These are phyloP conservation scores for Lissonota sp. DNA, from an alignment of 2,888 invertebrate genomes.

Conservation along the genomic window DNA sequence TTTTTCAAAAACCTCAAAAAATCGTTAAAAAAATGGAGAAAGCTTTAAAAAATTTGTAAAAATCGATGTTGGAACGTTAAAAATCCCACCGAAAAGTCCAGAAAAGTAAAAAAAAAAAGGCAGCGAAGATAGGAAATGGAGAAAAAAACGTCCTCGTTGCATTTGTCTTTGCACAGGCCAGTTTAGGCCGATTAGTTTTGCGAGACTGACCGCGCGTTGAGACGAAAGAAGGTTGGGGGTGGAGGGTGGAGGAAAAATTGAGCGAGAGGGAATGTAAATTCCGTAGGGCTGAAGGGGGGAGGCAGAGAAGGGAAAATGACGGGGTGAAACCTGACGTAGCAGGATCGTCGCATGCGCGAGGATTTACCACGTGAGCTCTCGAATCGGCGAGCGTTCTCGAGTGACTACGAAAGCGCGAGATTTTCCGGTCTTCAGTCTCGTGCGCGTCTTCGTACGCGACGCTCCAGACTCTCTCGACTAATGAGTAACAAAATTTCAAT, in stretches of 20 bases:
- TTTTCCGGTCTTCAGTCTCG: slow-evolving; percentile 80
- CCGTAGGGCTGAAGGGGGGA: slow-evolving; percentile 28
- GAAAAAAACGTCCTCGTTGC: background rate
- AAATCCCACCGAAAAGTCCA: too few species aligned
- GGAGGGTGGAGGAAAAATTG: slow-evolving; percentile 3
- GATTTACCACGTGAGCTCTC: slow-evolving; percentile 82
- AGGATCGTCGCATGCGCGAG: slow-evolving; percentile 80
- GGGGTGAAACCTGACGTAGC: slow-evolving; percentile 55
- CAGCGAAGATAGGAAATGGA: too few species aligned
- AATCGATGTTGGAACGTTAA: too few species aligned
- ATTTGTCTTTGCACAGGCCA: slow-evolving; percentile 4
- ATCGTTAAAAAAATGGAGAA: too few species aligned
- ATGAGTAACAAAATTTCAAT: background rate
- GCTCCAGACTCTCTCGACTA: slow-evolving; percentile 49
- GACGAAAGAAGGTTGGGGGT: slow-evolving; percentile 23
- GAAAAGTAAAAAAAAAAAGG: too few species aligned
- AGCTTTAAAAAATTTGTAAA: too few species aligned
- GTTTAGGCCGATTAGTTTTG: slow-evolving; percentile 46
- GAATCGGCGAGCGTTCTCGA: slow-evolving; percentile 75
- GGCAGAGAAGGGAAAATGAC: slow-evolving; percentile 58
- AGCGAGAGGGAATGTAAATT: slow-evolving; percentile 18
- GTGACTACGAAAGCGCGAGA: slow-evolving; percentile 70
- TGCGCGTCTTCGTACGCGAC: slow-evolving; percentile 80
- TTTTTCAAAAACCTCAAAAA: too few species aligned
- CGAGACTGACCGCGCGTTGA: slow-evolving; percentile 52